Evolutionary conservation across 2,797 vertebrate species (phyloP).

Genomic region (Acrocephalus scirpaceus): DNA sequence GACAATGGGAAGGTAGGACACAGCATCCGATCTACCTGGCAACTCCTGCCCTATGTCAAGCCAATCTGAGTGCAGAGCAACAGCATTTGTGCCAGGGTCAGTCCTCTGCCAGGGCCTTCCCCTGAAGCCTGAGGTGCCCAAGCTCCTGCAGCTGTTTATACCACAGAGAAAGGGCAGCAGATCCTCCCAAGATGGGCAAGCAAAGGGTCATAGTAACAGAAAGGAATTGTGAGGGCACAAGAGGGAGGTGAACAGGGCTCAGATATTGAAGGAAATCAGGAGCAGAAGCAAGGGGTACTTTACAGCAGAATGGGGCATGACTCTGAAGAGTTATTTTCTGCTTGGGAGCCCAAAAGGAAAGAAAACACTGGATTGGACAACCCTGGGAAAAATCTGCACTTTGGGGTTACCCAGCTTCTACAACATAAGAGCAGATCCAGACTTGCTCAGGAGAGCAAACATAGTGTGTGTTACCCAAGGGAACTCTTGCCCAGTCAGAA

Average conservation of each 20-base stretch:
- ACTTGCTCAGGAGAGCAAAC: neutral
- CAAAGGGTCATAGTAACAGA: neutral
- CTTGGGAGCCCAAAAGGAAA: neutral
- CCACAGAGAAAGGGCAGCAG: neutral
- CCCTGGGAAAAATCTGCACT: neutral
- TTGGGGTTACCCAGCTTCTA: neutral
- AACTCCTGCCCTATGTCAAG: neutral
- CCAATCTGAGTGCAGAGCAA: neutral
- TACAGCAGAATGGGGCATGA: neutral
- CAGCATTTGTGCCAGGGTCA: neutral
- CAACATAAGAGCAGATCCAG: neutral
- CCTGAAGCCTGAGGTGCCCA: neutral
- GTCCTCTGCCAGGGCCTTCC: neutral
- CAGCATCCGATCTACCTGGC: fast-evolving
- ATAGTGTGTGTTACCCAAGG: neutral
- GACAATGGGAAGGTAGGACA: neutral
- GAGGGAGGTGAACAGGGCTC: neutral
- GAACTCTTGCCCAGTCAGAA: neutral
- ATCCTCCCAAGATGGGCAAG: neutral
- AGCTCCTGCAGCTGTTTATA: neutral
- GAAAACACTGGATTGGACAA: neutral
- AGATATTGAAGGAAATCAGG: neutral
- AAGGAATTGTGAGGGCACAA: neutral
- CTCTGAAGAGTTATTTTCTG: neutral
- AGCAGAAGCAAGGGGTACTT: neutral